A percentile compares a stretch with the other conserved stretches of the same genome.
These are phyloP conservation scores for Antechinus stuartii DNA, from an alignment of 2,113 vertebrate genomes.

Conservation along the genomic window DNA sequence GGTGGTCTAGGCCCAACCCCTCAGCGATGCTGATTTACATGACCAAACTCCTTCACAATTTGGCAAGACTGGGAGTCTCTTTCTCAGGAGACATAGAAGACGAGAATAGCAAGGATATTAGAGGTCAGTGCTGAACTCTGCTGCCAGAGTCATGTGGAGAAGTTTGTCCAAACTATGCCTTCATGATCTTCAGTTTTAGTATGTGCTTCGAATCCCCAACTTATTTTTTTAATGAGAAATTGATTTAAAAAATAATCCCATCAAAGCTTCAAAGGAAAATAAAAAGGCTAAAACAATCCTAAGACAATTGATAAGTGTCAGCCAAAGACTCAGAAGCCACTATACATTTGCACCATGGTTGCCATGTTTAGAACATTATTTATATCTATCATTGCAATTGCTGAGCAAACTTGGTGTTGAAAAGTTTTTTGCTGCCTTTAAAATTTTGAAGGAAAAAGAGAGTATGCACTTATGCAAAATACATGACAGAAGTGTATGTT, in stretches of 20 bases:
- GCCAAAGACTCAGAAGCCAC: slow-evolving; percentile 20
- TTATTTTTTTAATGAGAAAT: slow-evolving; percentile 70
- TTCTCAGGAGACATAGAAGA: slow-evolving; percentile 56
- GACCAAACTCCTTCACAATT: slow-evolving; percentile 64
- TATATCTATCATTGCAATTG: slow-evolving; percentile 61
- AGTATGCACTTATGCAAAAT: slow-evolving; percentile 56
- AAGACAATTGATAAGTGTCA: slow-evolving; percentile 51
- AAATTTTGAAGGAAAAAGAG: slow-evolving; percentile 66
- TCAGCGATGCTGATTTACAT: slow-evolving; percentile 61
- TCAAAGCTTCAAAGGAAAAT: slow-evolving; percentile 47
- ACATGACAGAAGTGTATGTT: slow-evolving; percentile 47
- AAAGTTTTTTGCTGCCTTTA: slow-evolving; percentile 70
- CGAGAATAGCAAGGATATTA: slow-evolving; percentile 57
- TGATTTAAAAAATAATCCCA: slow-evolving; percentile 59
- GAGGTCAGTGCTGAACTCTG: slow-evolving; percentile 36
- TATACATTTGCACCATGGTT: not conserved
- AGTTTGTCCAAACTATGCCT: slow-evolving; percentile 52
- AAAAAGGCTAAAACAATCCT: slow-evolving; percentile 52
- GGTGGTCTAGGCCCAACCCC: slow-evolving; percentile 71
- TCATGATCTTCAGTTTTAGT: slow-evolving; percentile 48
- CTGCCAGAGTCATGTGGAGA: slow-evolving; percentile 36
- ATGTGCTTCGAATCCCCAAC: slow-evolving; percentile 47
- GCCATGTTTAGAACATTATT: slow-evolving; percentile 18
- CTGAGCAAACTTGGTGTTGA: slow-evolving; percentile 39
- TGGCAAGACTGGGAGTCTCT: slow-evolving; percentile 36